Conservation (phyloP, 64 coral and sea anemone genomes). For the Platygyra sinensis region DNA sequence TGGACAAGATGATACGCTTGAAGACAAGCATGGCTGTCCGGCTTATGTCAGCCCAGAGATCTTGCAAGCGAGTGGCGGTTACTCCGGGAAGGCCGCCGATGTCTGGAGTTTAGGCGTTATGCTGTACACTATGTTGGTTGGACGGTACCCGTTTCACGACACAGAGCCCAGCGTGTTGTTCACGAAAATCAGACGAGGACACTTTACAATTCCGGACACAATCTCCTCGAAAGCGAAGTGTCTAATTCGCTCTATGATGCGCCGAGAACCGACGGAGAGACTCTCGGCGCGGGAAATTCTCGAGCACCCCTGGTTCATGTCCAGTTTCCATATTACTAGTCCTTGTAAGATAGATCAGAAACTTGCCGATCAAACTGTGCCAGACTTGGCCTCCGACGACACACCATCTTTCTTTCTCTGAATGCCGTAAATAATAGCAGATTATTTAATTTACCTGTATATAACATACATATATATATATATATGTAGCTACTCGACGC, state of each 20-base stretch:
- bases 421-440: neutral
- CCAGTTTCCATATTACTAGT: conserved; percentile 75
- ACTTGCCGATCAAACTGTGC: conserved; percentile 89
- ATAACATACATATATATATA: neutral
- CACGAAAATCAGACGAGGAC: conserved; percentile 94
- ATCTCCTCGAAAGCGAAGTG: conserved; percentile 98
- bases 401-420: conserved; percentile 89
- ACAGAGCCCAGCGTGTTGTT: conserved; percentile 93
- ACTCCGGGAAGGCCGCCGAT: conserved; percentile 97
- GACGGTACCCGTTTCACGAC: conserved; percentile 97
- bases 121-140: conserved; percentile 98
- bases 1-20: conserved; percentile 85
- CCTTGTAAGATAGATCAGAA: conserved; percentile 90
- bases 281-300: conserved; percentile 86
- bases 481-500: neutral
- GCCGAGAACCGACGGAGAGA: conserved; percentile 85
- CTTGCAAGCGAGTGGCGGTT: conserved; percentile 82
- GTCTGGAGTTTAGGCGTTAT: conserved; percentile 98
- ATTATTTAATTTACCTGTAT: conserved; percentile 23
- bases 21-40: conserved; percentile 98
- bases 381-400: conserved; percentile 83
- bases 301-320: conserved; percentile 94
- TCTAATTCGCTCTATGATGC: conserved; percentile 98
- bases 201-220: conserved; percentile 94
- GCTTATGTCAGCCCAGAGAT: conserved; percentile 99